Evolutionary conservation across 2,888 invertebrate genomes (phyloP), one percentile per base, ranked within the genome.

Genomic region (Eristalis pertinax): DNA sequence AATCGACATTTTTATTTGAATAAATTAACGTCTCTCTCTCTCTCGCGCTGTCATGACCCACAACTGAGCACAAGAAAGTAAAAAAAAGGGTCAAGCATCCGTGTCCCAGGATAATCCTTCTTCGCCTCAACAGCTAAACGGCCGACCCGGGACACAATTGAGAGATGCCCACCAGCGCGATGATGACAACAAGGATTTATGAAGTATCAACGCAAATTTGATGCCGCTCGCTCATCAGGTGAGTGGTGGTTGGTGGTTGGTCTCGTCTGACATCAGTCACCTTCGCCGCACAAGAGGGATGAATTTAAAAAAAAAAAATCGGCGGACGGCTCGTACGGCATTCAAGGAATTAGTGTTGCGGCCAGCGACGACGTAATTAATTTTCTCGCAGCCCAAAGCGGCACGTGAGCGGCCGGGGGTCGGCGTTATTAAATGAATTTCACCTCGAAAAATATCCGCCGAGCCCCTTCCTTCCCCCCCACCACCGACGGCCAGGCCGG

Each of bases 161-260:
- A 19, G 50, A 19, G 50, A 19, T 19, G 19, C 1, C 60, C 26
- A 56, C 43, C 26, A 15, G 38, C 58, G 58, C 58, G 58, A 58
- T 11, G 58, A 58, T 68, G 63, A 26, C 50, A 50, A 58, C 58
- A 22, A 41, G 56, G 58, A 65, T 65, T 79, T 38, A 73, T 79
- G 60, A 73, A 79, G 67, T 73, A 79, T 79, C 67, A 73, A 80
- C 62, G 43, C 60, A 67, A 73, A 80, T 80, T 67, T 67, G 79
- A 67, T 73, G 79, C 24, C 19, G 38, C n/a, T 19, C 29, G 62
- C 5, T 32, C 56, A n/a, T 22, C 69, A 69, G 69, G 69, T 69
- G 50, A 56, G 32, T 56, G 22, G n/a, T 13, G 68, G 43, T 68
- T 56, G 22, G n/a, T 13, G 68, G 43, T 68, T 19, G 10, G 10